Percentiles rank a stretch among this genome's conserved stretches.
phyloP scores from a whole-genome alignment of 2,888 invertebrate species.

The Papilio demoleus region DNA sequence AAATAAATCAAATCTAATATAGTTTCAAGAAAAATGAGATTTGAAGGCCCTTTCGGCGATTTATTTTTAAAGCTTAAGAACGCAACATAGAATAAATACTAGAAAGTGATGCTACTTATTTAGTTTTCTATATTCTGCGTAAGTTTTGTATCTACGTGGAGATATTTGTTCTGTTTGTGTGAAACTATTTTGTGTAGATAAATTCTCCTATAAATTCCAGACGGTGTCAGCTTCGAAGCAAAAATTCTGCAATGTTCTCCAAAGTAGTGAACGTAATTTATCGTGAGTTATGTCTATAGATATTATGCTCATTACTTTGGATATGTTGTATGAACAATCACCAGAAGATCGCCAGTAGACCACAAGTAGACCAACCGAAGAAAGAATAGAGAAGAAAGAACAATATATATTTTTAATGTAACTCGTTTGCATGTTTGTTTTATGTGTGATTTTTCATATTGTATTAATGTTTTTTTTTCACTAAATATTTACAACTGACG shows the following conservation, averaged over 20 bases:
- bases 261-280: constrained; percentile 81
- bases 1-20: no score
- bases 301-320: constrained; percentile 83
- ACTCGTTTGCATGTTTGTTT: not conserved
- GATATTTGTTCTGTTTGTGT: no score
- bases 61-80: no score
- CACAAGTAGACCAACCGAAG: constrained; percentile 40
- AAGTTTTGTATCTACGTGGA: no score
- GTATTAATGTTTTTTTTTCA: not conserved
- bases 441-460: not conserved
- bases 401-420: not conserved
- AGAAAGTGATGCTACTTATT: no score
- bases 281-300: constrained; percentile 70
- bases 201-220: constrained; percentile 43
- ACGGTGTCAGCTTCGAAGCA: constrained; percentile 7
- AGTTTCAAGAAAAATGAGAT: no score
- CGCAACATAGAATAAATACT: no score
- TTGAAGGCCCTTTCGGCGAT: no score
- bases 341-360: constrained; percentile 43
- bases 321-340: constrained; percentile 70
- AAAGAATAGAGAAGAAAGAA: constrained; percentile 18
- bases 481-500: no score
- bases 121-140: no score
- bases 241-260: constrained; percentile 68
- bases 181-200: no score